phyloP scores from a whole-genome alignment of 2,797 vertebrate species.

The Streptopelia turtur region DNA sequence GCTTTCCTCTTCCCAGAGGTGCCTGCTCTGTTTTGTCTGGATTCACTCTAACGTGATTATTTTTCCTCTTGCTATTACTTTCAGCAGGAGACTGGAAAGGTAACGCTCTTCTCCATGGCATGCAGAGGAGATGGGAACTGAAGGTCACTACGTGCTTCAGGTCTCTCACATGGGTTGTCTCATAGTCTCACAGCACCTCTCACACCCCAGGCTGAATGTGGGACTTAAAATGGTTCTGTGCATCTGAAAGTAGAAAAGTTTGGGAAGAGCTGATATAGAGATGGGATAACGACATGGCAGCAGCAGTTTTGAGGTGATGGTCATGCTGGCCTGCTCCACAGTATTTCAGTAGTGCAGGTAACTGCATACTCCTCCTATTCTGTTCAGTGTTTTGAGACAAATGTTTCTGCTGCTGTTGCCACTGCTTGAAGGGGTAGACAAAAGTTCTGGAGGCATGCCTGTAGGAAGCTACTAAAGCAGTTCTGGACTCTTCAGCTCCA shows the following conservation, averaged over 20 bases:
- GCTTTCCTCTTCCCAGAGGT: neutral
- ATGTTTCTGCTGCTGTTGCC: neutral
- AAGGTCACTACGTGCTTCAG: neutral
- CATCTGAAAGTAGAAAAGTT: neutral
- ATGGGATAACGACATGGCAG: neutral
- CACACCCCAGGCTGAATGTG: neutral
- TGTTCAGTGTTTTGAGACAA: neutral
- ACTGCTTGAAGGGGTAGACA: neutral
- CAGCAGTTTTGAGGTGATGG: neutral
- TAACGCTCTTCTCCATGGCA: neutral
- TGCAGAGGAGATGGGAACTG: neutral
- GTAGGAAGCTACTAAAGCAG: neutral
- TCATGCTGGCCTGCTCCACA: neutral
- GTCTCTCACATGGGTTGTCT: neutral
- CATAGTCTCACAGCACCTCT: neutral
- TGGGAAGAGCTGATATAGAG: neutral
- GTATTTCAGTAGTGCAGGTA: neutral
- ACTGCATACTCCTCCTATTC: neutral
- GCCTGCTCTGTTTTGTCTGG: slow-evolving; percentile 7
- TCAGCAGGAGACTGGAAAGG: neutral
- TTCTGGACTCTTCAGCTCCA: neutral
- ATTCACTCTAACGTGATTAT: neutral
- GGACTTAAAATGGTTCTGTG: neutral
- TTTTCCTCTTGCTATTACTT: slow-evolving; percentile 25
- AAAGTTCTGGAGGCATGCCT: neutral